phyloP scores from a whole-genome alignment of 53 echinoderm and acorn worm species.

The Henricia sp. region DNA sequence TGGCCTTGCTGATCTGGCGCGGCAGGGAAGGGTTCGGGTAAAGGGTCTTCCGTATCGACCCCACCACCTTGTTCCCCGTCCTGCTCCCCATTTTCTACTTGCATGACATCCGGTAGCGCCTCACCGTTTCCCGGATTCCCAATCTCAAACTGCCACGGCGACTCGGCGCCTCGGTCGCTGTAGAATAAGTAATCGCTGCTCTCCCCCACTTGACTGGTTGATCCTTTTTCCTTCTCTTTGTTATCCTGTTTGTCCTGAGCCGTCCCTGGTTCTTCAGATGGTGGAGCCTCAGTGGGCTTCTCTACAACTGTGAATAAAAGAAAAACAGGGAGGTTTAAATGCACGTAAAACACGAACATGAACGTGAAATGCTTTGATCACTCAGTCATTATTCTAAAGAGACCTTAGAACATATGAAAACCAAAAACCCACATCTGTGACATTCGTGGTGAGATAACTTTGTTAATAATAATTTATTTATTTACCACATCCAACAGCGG shows the following conservation, averaged over 20 bases:
- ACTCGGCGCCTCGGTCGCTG: not conserved
- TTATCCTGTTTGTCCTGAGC: conserved; percentile 2
- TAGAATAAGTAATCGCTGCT: conserved; percentile 7
- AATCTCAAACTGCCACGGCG: not conserved
- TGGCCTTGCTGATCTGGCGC: not conserved
- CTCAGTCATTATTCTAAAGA: too few relatives aligned
- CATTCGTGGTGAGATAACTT: too few relatives aligned
- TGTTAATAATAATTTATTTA: too few relatives aligned
- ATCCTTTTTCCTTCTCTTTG: not conserved
- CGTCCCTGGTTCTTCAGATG: not conserved
- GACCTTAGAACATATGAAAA: too few relatives aligned
- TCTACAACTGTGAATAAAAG: conserved; percentile 6
- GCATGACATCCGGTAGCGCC: not conserved
- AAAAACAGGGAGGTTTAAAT: too few relatives aligned
- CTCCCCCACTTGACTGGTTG: not conserved
- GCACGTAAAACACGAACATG: too few relatives aligned
- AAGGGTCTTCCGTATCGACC: conserved; percentile 4
- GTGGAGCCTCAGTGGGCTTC: conserved; percentile 19
- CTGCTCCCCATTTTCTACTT: not conserved
- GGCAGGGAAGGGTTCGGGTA: conserved; percentile 39
- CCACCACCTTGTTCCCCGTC: not conserved
- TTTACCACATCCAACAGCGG: too few relatives aligned
- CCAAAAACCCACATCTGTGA: too few relatives aligned
- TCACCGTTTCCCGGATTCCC: not conserved
- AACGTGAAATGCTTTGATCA: too few relatives aligned